These are phyloP conservation scores for Octomys mimax DNA, from an alignment of 2,797 vertebrate genomes.

Conservation along the genomic window DNA sequence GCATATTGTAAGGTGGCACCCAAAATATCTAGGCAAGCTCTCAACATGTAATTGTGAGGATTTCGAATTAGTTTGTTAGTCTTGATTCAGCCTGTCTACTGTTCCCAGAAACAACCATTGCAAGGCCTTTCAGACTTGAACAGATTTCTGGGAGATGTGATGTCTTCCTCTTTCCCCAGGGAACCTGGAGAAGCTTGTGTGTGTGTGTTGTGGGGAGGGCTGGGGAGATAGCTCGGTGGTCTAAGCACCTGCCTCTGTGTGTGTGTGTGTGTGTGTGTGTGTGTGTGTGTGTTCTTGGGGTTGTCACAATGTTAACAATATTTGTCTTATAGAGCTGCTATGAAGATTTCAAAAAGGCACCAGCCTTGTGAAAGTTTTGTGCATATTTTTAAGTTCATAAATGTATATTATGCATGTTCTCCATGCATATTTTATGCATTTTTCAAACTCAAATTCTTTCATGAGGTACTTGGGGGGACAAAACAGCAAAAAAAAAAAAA, in stretches of 20 bases:
- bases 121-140: background rate
- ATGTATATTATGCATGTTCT: background rate
- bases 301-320: background rate
- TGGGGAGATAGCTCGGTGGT: too few relatives aligned
- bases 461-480: background rate
- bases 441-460: background rate
- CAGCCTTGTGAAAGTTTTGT: background rate
- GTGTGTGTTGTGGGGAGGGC: background rate
- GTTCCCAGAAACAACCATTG: conserved; percentile 62
- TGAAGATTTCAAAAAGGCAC: conserved; percentile 36
- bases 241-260: background rate
- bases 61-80: conserved; percentile 60
- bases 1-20: conserved; percentile 71
- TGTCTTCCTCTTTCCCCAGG: background rate
- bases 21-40: conserved; percentile 74
- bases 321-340: background rate
- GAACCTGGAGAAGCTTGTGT: background rate
- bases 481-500: background rate
- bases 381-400: background rate
- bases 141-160: conserved; percentile 28
- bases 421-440: background rate
- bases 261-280: conserved; percentile 4
- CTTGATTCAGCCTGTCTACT: conserved; percentile 51
- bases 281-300: background rate
- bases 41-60: conserved; percentile 73